phyloP scores from a whole-genome alignment of 2,113 vertebrate genomes.

The Barbus barbus region DNA sequence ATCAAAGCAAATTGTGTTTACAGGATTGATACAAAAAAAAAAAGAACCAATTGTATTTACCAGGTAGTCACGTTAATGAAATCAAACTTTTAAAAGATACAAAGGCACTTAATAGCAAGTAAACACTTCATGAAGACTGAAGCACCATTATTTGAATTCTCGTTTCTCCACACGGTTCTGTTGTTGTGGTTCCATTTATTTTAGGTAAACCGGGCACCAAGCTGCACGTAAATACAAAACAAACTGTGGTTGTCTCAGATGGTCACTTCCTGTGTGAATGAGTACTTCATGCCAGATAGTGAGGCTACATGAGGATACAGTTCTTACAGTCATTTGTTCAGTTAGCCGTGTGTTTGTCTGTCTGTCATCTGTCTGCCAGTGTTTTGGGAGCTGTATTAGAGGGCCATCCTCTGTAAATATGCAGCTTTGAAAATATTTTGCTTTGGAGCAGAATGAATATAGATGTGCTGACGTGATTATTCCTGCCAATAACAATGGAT shows the following conservation, averaged over 20 bases:
- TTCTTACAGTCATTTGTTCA: not conserved
- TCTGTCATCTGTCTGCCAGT: slow-evolving; percentile 19
- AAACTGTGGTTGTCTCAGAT: not conserved
- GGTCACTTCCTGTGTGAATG: not conserved
- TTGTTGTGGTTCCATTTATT: not conserved
- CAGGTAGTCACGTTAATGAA: too few species aligned
- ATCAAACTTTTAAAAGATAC: too few species aligned
- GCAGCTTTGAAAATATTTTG: slow-evolving; percentile 25
- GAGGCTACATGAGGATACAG: not conserved
- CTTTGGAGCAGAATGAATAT: slow-evolving; percentile 17
- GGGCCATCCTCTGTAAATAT: not conserved
- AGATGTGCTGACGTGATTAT: not conserved
- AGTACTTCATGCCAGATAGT: not conserved
- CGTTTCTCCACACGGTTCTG: not conserved
- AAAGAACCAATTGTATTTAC: too few species aligned
- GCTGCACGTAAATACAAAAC: not conserved
- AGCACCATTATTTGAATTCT: not conserved
- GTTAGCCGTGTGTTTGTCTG: slow-evolving; percentile 17
- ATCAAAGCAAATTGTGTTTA: not conserved
- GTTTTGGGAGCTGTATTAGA: not conserved
- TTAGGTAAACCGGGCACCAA: not conserved
- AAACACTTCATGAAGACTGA: not conserved
- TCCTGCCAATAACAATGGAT: slow-evolving; percentile 15
- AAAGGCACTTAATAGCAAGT: not conserved
- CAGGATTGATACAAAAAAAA: too few species aligned